Percentiles rank a stretch among this genome's conserved stretches.
phyloP scores from a whole-genome alignment of 2,888 invertebrate genomes.

The Diploptera punctata region DNA sequence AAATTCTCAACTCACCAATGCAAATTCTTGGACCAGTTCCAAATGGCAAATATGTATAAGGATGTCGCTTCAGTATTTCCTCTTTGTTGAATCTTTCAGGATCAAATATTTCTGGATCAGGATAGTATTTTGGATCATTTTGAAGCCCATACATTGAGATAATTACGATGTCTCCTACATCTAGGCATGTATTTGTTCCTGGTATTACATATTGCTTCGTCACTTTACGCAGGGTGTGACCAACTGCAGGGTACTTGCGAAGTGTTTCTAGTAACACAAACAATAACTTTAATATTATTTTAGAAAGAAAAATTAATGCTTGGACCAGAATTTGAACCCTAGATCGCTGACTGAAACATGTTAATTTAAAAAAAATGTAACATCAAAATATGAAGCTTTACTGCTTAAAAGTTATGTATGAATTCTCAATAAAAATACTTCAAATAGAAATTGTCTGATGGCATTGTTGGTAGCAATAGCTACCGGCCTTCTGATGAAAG shows the following conservation, averaged over 20 bases:
- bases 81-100: slow-evolving; percentile 48
- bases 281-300: too few relatives aligned
- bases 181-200: background rate
- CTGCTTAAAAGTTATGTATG: too few relatives aligned
- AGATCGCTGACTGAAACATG: too few relatives aligned
- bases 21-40: slow-evolving; percentile 38
- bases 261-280: slow-evolving; percentile 26
- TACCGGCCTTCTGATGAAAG: too few relatives aligned
- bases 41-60: slow-evolving; percentile 40
- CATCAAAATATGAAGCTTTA: too few relatives aligned
- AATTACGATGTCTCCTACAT: slow-evolving; percentile 43
- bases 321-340: too few relatives aligned
- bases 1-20: too few relatives aligned
- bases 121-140: slow-evolving; percentile 46
- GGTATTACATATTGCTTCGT: slow-evolving; percentile 14
- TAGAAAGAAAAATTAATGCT: too few relatives aligned
- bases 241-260: slow-evolving; percentile 29
- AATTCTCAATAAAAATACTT: too few relatives aligned
- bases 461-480: too few relatives aligned
- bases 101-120: slow-evolving; percentile 49
- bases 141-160: slow-evolving; percentile 47
- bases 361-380: too few relatives aligned
- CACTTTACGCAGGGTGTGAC: background rate
- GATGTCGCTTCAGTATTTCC: slow-evolving; percentile 42
- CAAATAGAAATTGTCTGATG: too few relatives aligned